Evolutionary conservation across 35 echinoderm and acorn worm species (phyloP).

Genomic region (Lytechinus pictus): DNA sequence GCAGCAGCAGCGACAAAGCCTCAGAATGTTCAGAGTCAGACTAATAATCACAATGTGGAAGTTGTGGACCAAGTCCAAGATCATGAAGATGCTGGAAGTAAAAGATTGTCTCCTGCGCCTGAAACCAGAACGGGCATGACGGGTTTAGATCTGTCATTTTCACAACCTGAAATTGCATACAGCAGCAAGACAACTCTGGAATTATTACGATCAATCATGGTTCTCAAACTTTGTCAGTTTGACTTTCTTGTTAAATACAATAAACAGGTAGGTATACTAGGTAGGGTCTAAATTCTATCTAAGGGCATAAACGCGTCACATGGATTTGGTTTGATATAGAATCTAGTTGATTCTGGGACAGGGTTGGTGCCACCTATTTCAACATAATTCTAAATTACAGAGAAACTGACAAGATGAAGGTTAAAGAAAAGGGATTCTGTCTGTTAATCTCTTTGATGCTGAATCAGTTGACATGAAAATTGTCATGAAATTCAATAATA

Average conservation of each 20-base stretch:
- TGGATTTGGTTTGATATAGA: too few species aligned
- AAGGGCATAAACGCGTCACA: too few species aligned
- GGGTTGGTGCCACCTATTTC: too few species aligned
- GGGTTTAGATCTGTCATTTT: constrained; percentile 61
- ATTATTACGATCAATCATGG: constrained; percentile 71
- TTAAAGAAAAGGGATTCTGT: too few species aligned
- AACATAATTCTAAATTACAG: too few species aligned
- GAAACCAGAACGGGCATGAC: not conserved
- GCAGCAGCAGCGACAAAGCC: not conserved
- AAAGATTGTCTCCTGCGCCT: not conserved
- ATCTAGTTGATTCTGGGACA: too few species aligned
- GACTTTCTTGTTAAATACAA: constrained; percentile 81
- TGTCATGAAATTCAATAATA: too few species aligned
- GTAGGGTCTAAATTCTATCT: too few species aligned
- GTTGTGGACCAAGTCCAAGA: not conserved
- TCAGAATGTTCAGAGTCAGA: too few species aligned
- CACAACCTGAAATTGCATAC: constrained; percentile 69
- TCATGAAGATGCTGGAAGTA: not conserved
- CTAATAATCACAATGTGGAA: not conserved
- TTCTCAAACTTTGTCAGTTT: constrained; percentile 92
- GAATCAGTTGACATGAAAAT: too few species aligned
- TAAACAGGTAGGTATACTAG: constrained; percentile 64
- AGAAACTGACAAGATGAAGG: too few species aligned
- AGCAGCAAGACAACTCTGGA: constrained; percentile 79
- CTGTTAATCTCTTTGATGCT: too few species aligned